Conservation (phyloP, 2,888 invertebrate species). For the Deilephila porcellus region DNA sequence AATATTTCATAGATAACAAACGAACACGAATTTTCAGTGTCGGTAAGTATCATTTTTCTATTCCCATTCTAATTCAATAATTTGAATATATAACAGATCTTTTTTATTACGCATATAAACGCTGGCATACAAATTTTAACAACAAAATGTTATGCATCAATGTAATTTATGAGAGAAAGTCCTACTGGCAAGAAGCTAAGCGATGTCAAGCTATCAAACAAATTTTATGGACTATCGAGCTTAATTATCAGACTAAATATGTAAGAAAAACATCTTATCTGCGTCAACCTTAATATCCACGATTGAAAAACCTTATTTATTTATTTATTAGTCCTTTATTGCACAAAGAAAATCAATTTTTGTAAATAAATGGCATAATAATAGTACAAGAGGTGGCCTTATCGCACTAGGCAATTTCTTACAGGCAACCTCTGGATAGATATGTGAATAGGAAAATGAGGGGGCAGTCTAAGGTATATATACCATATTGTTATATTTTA, state of each 20-base stretch:
- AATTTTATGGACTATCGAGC: too few relatives aligned
- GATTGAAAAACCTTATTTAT: too few relatives aligned
- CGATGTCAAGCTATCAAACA: background rate
- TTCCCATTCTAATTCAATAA: constrained; percentile 11
- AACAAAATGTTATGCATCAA: constrained; percentile 31
- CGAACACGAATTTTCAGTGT: constrained; percentile 11
- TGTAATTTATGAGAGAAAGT: background rate
- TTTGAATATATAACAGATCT: constrained; percentile 30
- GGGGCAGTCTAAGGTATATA: too few relatives aligned
- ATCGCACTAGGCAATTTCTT: too few relatives aligned
- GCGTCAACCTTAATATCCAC: too few relatives aligned
- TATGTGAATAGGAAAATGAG: too few relatives aligned
- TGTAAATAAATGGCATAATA: too few relatives aligned
- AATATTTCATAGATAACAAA: constrained; percentile 4
- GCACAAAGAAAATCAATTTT: too few relatives aligned
- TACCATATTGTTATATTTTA: too few relatives aligned
- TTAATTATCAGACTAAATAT: background rate
- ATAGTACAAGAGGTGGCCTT: too few relatives aligned
- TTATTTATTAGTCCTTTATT: too few relatives aligned
- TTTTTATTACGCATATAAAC: constrained; percentile 16
- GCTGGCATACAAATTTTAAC: constrained; percentile 32
- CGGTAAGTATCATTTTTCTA: background rate
- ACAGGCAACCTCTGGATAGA: too few relatives aligned
- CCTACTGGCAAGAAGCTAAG: background rate
- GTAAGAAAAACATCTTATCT: background rate